Conservation (phyloP, 2,797 vertebrate genomes). For the Periophthalmus magnuspinnatus region DNA sequence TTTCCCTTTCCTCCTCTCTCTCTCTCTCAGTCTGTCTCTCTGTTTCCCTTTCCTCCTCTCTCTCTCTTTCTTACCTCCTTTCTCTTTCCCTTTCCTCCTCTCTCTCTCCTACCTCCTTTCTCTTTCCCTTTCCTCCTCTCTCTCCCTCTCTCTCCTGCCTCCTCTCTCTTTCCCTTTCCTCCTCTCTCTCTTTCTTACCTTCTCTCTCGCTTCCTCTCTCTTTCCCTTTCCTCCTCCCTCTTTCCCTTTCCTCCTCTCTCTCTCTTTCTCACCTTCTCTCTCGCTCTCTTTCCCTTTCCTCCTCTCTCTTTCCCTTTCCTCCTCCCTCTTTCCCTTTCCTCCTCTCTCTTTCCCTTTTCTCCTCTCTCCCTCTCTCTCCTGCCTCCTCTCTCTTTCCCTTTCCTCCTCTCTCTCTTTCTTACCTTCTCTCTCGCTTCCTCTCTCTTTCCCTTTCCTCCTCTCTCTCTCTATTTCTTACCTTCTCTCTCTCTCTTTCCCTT, state of each 20-base stretch:
- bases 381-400: too few species aligned
- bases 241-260: constrained; percentile 7
- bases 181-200: constrained; percentile 18
- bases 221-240: too few species aligned
- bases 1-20: constrained; percentile 21
- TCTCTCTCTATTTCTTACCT: too few species aligned
- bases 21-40: too few species aligned
- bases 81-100: too few species aligned
- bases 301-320: constrained; percentile 12
- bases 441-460: too few species aligned
- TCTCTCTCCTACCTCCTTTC: background rate
- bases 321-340: too few species aligned
- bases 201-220: constrained; percentile 1
- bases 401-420: too few species aligned
- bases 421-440: constrained; percentile 8
- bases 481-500: constrained; percentile 31
- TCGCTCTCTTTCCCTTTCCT: constrained; percentile 4
- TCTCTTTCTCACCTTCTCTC: constrained; percentile 15
- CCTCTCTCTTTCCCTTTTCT: constrained; percentile 13
- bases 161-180: too few species aligned
- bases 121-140: background rate
- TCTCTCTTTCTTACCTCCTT: background rate
- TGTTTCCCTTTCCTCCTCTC: background rate
- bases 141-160: background rate
- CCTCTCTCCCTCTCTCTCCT: constrained; percentile 23